These are phyloP conservation scores for Malaclemys terrapin DNA, from an alignment of 2,113 vertebrate species.

Conservation along the genomic window DNA sequence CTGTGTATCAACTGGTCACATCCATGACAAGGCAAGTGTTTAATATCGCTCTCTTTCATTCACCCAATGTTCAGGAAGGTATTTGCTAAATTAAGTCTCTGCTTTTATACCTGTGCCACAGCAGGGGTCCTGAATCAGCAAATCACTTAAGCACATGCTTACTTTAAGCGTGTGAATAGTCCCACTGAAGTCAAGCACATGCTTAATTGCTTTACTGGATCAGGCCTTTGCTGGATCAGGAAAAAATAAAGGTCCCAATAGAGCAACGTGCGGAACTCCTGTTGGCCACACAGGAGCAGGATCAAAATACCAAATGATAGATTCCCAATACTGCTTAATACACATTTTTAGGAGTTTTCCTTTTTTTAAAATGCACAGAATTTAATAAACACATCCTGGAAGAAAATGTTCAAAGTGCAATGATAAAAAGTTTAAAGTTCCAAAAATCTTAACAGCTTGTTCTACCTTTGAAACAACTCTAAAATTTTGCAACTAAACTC, in stretches of 20 bases:
- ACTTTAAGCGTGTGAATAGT: background rate
- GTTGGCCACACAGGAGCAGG: accelerated
- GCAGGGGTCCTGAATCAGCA: background rate
- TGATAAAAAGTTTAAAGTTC: constrained; percentile 19
- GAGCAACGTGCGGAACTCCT: accelerated
- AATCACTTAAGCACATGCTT: background rate
- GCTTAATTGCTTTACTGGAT: background rate
- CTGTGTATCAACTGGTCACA: background rate
- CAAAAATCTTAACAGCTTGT: constrained; percentile 50
- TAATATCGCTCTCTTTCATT: accelerated
- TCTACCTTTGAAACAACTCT: constrained; percentile 20
- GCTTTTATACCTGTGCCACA: background rate
- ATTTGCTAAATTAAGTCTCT: accelerated
- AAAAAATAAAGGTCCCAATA: background rate
- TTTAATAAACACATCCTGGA: background rate
- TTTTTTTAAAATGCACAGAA: background rate
- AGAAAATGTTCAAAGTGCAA: background rate
- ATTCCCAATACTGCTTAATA: background rate
- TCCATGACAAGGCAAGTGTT: accelerated
- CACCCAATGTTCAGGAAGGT: background rate
- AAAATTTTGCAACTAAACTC: constrained; percentile 5
- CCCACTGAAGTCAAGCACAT: background rate
- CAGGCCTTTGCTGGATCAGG: accelerated
- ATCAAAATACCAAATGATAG: background rate
- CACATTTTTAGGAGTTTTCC: background rate